A percentile compares a stretch with the other conserved stretches of the same genome.
These are phyloP conservation scores for Globodera ellingtonae DNA, from an alignment of 1,140 invertebrate genomes.

Conservation along the genomic window DNA sequence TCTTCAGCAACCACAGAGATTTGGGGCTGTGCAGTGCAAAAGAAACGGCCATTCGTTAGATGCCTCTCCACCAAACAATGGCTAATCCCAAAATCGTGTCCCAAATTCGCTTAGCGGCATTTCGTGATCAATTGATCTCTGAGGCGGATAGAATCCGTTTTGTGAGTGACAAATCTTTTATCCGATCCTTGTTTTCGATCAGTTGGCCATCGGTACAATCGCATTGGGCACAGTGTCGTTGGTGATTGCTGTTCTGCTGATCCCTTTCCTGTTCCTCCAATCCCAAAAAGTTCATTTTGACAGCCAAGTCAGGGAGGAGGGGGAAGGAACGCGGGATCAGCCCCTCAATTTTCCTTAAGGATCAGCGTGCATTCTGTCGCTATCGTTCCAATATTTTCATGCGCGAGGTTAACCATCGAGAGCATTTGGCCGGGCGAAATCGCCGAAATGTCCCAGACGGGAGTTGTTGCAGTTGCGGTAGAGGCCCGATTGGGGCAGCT, in stretches of 20 bases:
- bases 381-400: constrained; percentile 11
- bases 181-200: background rate
- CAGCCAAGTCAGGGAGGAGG: background rate
- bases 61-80: background rate
- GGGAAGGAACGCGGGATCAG: background rate
- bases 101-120: background rate
- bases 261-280: constrained; percentile 27
- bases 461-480: constrained; percentile 30
- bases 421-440: constrained; percentile 2
- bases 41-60: background rate
- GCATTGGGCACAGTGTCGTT: constrained; percentile 24
- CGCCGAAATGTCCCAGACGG: background rate
- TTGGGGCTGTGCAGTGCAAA: background rate
- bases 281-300: constrained; percentile 15
- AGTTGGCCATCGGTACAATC: constrained; percentile 27
- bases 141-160: constrained; percentile 22
- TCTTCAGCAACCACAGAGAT: background rate
- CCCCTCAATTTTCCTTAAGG: constrained; percentile 6
- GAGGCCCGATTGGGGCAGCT: constrained; percentile 15
- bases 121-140: constrained; percentile 1
- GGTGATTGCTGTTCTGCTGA: constrained; percentile 5
- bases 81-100: background rate
- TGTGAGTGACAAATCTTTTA: background rate
- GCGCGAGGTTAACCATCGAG: constrained; percentile 7
- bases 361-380: constrained; percentile 24